Conservation (phyloP, 2,888 invertebrate genomes). For the Poecilus cupreus region DNA sequence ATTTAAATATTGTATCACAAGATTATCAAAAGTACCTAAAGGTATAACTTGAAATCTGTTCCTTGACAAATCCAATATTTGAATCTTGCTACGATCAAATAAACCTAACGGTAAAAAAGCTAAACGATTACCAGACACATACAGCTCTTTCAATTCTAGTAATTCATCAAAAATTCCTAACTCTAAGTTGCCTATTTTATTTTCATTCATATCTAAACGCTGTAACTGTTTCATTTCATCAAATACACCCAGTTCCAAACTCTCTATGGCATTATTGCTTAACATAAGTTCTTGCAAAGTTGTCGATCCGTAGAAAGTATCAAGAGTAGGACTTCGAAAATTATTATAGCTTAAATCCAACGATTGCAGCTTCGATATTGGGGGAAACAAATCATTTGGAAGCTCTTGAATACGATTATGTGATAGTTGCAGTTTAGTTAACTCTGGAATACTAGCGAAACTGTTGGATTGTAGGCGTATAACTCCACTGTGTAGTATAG, state of each 20-base stretch:
- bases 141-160: neutral
- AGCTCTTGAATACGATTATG: neutral
- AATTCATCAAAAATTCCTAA: constrained; percentile 6
- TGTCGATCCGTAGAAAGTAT: neutral
- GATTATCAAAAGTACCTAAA: constrained; percentile 3
- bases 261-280: neutral
- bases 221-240: constrained; percentile 10
- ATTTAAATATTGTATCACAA: neutral
- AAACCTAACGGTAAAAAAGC: neutral
- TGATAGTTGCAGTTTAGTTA: neutral
- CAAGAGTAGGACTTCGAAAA: neutral
- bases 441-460: neutral
- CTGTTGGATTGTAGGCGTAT: neutral
- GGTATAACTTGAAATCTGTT: constrained; percentile 4
- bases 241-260: neutral
- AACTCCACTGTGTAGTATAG: neutral
- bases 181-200: neutral
- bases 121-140: neutral
- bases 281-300: neutral
- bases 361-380: neutral
- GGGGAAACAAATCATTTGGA: constrained; percentile 7
- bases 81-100: neutral
- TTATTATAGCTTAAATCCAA: neutral
- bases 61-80: neutral
- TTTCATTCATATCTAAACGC: neutral